Percentiles rank a stretch among this genome's conserved stretches.
These are phyloP conservation scores for Ctenoplectra terminalis DNA, from an alignment of 1,140 invertebrate species.

Conservation along the genomic window DNA sequence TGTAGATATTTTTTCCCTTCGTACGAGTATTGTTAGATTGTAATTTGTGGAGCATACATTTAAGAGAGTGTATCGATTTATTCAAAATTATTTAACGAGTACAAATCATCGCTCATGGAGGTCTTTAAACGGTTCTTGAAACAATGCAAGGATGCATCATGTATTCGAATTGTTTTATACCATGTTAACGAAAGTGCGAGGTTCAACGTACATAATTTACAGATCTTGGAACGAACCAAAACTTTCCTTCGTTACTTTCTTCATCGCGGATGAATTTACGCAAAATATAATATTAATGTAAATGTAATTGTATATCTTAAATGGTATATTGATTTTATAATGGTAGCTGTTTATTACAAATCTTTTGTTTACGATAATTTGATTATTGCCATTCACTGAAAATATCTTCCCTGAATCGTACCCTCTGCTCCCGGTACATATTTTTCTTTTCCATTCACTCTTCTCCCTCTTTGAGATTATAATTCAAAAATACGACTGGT, in stretches of 20 bases:
- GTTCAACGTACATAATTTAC: background rate
- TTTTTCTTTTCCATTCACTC: slow-evolving; percentile 39
- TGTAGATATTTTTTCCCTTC: slow-evolving; percentile 18
- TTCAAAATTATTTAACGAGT: slow-evolving; percentile 4
- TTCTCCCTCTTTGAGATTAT: slow-evolving; percentile 79
- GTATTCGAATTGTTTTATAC: slow-evolving; percentile 19
- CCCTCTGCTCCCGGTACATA: slow-evolving; percentile 26
- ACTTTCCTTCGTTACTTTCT: slow-evolving; percentile 24
- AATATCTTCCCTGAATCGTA: slow-evolving; percentile 31
- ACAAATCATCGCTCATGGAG: slow-evolving; percentile 18
- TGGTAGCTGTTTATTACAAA: slow-evolving; percentile 64
- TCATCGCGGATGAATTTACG: slow-evolving; percentile 36
- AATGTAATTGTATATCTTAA: slow-evolving; percentile 59
- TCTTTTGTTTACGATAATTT: slow-evolving; percentile 45
- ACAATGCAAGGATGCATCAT: slow-evolving; percentile 10
- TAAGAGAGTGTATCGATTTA: background rate
- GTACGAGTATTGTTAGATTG: slow-evolving; percentile 8
- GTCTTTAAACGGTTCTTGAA: slow-evolving; percentile 42
- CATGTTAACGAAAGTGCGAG: slow-evolving; percentile 8
- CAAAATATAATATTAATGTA: slow-evolving; percentile 59
- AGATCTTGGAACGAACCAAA: slow-evolving; percentile 8
- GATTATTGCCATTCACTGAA: slow-evolving; percentile 35
- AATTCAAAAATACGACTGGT: slow-evolving; percentile 82
- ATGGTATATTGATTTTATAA: slow-evolving; percentile 57
- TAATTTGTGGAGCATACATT: background rate